Evolutionary conservation across 2,888 invertebrate genomes (phyloP).

Genomic region (Trichacis sp.): DNA sequence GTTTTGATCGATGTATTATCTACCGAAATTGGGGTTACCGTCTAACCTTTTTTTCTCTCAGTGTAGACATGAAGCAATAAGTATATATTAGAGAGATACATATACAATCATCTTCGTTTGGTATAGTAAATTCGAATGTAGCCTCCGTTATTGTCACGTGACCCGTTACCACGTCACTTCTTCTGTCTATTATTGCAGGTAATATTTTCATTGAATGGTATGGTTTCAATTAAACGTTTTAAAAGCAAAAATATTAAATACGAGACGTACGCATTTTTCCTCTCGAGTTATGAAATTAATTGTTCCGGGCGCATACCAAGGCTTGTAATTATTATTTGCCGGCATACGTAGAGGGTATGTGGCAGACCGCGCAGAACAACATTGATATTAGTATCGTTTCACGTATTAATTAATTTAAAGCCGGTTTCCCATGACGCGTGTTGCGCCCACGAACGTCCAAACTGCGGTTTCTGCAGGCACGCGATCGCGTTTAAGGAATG

Average conservation of each 20-base stretch:
- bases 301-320: constrained; percentile 41
- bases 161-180: too few species aligned
- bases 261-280: not conserved
- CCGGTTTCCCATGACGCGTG: constrained; percentile 20
- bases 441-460: constrained; percentile 25
- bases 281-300: not conserved
- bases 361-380: constrained; percentile 64
- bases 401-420: constrained; percentile 68
- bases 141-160: too few species aligned
- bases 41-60: too few species aligned
- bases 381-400: constrained; percentile 66
- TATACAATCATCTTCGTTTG: too few species aligned
- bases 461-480: constrained; percentile 40
- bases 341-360: constrained; percentile 47
- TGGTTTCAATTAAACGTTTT: too few species aligned
- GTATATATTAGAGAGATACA: too few species aligned
- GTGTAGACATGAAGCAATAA: too few species aligned
- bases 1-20: too few species aligned
- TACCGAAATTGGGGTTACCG: too few species aligned
- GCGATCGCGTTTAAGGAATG: constrained; percentile 38
- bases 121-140: too few species aligned
- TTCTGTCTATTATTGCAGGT: too few species aligned
- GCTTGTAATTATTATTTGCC: constrained; percentile 33
- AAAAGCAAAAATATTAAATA: not conserved
- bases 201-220: too few species aligned